Percentiles rank a stretch among this genome's conserved stretches.
Evolutionary conservation across 2,888 invertebrate genomes (phyloP).

Genomic region (Ecdyonurus torrentis): DNA sequence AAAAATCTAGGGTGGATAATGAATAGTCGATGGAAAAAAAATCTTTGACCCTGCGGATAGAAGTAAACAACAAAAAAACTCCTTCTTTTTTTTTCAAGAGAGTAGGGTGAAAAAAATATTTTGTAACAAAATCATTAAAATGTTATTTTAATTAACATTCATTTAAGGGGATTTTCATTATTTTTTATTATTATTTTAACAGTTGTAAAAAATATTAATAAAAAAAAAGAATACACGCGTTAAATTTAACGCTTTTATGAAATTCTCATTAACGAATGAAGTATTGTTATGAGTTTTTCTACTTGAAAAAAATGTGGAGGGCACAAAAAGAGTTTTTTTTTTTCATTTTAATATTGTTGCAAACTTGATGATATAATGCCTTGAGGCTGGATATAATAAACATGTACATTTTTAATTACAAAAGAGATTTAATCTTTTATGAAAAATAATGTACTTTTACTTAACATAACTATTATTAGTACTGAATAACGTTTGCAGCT

Average conservation of each 20-base stretch:
- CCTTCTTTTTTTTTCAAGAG: background rate
- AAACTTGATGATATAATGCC: too few species aligned
- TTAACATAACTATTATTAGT: too few species aligned
- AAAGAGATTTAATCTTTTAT: too few species aligned
- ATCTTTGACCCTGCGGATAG: background rate
- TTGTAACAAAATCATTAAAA: constrained; percentile 1
- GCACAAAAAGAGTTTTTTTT: background rate
- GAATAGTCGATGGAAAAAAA: background rate
- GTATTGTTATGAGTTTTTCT: background rate
- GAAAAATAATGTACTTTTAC: too few species aligned
- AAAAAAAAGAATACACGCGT: background rate
- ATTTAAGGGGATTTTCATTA: background rate
- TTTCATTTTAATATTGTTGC: too few species aligned
- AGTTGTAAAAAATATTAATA: too few species aligned
- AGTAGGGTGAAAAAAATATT: too few species aligned
- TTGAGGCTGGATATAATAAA: too few species aligned
- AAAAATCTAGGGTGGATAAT: background rate
- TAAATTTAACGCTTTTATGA: constrained; percentile 2
- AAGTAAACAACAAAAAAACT: background rate
- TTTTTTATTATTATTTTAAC: too few species aligned
- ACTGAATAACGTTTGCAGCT: too few species aligned
- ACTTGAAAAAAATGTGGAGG: background rate
- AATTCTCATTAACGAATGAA: constrained; percentile 1
- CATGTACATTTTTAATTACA: too few species aligned
- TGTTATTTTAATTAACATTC: background rate